Percentiles rank a stretch among this genome's conserved stretches.
Evolutionary conservation across 23 tunicate genomes (phyloP).

Genomic region (Aplidium turbinatum): DNA sequence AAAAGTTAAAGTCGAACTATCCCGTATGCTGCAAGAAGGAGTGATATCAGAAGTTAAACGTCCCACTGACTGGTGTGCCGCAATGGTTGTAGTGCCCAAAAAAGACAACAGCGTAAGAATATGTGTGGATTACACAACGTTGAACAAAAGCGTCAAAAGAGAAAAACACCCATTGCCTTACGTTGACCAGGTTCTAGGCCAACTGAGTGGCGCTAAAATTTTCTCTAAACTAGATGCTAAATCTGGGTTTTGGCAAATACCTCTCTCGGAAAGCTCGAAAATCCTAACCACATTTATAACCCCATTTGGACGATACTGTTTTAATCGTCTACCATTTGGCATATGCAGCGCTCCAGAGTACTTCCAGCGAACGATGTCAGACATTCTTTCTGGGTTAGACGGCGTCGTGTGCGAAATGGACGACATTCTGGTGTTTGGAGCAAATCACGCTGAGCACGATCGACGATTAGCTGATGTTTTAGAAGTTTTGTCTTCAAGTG

Average conservation of each 20-base stretch:
- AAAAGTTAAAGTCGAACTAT: slow-evolving; percentile 7
- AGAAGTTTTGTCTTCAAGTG: slow-evolving; percentile 7
- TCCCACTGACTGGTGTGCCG: slow-evolving; percentile 36
- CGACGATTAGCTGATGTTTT: slow-evolving; percentile 12
- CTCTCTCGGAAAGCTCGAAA: slow-evolving; percentile 1
- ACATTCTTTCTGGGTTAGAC: slow-evolving; percentile 6
- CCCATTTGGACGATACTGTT: slow-evolving; percentile 37
- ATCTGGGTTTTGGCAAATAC: slow-evolving; percentile 35
- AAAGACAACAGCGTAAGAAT: slow-evolving; percentile 31
- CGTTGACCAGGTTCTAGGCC: slow-evolving; percentile 2
- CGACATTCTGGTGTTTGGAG: slow-evolving; percentile 25
- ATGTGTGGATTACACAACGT: slow-evolving; percentile 35
- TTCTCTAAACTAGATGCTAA: slow-evolving; percentile 39
- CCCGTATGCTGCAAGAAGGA: slow-evolving; percentile 21
- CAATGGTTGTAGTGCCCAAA: slow-evolving; percentile 52
- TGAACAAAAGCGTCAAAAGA: slow-evolving; percentile 18
- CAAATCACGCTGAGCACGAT: slow-evolving; percentile 25
- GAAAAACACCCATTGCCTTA: slow-evolving; percentile 10
- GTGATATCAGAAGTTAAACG: slow-evolving; percentile 18
- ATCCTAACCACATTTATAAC: slow-evolving; percentile 36
- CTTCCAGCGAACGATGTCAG: slow-evolving; percentile 16
- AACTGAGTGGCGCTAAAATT: slow-evolving; percentile 24
- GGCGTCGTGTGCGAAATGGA: slow-evolving; percentile 35
- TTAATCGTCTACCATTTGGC: slow-evolving; percentile 48
- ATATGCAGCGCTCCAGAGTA: slow-evolving; percentile 39